These are phyloP conservation scores for Poecilobothrus nobilitatus DNA, from an alignment of 2,888 invertebrate genomes.

Conservation along the genomic window DNA sequence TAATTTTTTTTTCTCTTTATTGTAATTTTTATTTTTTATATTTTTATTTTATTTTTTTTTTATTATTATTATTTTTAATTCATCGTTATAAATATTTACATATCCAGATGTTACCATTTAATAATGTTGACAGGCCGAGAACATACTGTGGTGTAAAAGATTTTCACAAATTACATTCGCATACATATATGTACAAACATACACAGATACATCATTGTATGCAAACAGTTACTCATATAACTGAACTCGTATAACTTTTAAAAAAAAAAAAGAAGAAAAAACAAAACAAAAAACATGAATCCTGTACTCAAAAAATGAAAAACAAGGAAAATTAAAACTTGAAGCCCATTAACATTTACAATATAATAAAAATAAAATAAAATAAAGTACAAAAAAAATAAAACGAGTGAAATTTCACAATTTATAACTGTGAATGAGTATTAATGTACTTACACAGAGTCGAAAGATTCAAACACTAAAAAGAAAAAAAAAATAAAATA, in stretches of 20 bases:
- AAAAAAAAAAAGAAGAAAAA: neutral
- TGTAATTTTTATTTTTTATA: neutral
- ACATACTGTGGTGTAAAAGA: neutral
- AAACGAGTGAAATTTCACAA: too few species aligned
- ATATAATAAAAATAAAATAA: too few species aligned
- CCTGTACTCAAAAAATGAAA: neutral
- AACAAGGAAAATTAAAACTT: slow-evolving; percentile 6
- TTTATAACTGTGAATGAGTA: too few species aligned
- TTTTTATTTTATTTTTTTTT: neutral
- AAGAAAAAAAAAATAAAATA: too few species aligned
- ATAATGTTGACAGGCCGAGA: slow-evolving; percentile 8
- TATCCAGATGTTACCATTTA: slow-evolving; percentile 10
- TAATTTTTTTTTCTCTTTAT: neutral
- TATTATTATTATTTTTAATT: slow-evolving; percentile 5
- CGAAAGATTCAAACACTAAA: too few species aligned
- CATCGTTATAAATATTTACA: slow-evolving; percentile 9
- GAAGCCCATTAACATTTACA: neutral
- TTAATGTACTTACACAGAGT: too few species aligned
- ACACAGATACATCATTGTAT: neutral
- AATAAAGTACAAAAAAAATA: too few species aligned
- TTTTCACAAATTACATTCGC: neutral
- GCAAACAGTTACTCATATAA: neutral
- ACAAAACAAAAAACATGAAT: neutral
- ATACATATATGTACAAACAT: neutral
- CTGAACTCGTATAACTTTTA: neutral